Conservation (phyloP, 2,113 vertebrate species). For the Periophthalmus modestus region DNA sequence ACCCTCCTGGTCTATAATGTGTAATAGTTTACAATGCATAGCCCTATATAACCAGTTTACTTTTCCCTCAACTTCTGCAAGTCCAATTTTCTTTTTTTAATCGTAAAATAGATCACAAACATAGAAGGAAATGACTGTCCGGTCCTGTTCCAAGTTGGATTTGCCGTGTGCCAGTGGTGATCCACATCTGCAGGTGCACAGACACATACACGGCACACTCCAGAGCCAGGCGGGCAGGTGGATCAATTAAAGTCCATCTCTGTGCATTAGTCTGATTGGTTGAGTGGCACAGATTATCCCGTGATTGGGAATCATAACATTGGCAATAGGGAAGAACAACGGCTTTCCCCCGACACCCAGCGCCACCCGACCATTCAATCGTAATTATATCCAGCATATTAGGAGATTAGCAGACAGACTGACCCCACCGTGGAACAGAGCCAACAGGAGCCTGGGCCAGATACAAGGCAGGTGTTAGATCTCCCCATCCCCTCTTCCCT, state of each 20-base stretch:
- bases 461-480: constrained; percentile 68
- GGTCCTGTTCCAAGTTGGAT: not conserved
- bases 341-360: constrained; percentile 49
- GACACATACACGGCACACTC: not conserved
- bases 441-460: constrained; percentile 58
- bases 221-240: constrained; percentile 50
- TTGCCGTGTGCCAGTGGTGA: not conserved
- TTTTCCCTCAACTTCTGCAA: too few relatives aligned
- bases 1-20: too few relatives aligned
- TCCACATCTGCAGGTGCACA: constrained; percentile 1
- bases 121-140: not conserved
- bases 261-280: constrained; percentile 61
- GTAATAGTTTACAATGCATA: too few relatives aligned
- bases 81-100: not conserved
- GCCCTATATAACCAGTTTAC: too few relatives aligned
- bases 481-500: constrained; percentile 1
- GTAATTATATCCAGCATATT: constrained; percentile 77
- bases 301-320: constrained; percentile 72
- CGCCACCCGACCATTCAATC: constrained; percentile 66
- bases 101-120: not conserved
- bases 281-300: constrained; percentile 60
- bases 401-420: constrained; percentile 77
- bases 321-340: constrained; percentile 65
- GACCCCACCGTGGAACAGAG: constrained; percentile 63
- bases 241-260: constrained; percentile 62